A percentile compares a stretch with the other conserved stretches of the same genome.
Conservation (phyloP, 2,113 vertebrate species). For the Pimephales promelas region DNA sequence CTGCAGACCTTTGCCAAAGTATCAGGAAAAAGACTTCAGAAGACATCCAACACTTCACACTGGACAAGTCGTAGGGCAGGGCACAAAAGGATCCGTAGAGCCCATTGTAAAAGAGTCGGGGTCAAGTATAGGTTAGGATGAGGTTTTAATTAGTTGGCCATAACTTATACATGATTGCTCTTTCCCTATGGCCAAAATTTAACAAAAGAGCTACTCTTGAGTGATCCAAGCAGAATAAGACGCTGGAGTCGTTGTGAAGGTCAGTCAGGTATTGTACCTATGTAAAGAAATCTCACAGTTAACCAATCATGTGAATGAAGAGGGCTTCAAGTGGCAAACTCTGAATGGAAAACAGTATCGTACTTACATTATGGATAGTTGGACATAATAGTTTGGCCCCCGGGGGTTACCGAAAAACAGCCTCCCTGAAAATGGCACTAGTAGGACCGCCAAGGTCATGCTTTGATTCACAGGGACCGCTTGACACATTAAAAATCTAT, state of each 20-base stretch:
- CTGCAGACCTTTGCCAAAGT: slow-evolving; percentile 74
- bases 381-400: slow-evolving; percentile 1
- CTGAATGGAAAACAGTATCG: slow-evolving; percentile 17
- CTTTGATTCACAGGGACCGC: background rate
- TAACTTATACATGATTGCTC: slow-evolving; percentile 83
- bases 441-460: background rate
- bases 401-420: background rate
- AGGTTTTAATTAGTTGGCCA: slow-evolving; percentile 90
- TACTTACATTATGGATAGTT: slow-evolving; percentile 26
- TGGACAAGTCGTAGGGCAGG: slow-evolving; percentile 70
- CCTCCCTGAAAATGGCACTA: background rate
- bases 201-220: slow-evolving; percentile 58
- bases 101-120: slow-evolving; percentile 81
- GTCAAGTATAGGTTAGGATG: slow-evolving; percentile 79
- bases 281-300: slow-evolving; percentile 47
- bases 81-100: slow-evolving; percentile 78
- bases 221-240: slow-evolving; percentile 44
- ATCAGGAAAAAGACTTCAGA: slow-evolving; percentile 63
- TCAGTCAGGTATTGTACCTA: slow-evolving; percentile 45
- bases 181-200: slow-evolving; percentile 62
- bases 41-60: slow-evolving; percentile 85
- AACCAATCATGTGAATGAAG: slow-evolving; percentile 9
- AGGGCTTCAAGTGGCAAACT: background rate
- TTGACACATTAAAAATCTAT: background rate
- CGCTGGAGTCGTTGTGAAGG: slow-evolving; percentile 28